Base-by-base conservation (phyloP, 2,113 vertebrate genomes). In the Seriola rivoliana region DNA sequence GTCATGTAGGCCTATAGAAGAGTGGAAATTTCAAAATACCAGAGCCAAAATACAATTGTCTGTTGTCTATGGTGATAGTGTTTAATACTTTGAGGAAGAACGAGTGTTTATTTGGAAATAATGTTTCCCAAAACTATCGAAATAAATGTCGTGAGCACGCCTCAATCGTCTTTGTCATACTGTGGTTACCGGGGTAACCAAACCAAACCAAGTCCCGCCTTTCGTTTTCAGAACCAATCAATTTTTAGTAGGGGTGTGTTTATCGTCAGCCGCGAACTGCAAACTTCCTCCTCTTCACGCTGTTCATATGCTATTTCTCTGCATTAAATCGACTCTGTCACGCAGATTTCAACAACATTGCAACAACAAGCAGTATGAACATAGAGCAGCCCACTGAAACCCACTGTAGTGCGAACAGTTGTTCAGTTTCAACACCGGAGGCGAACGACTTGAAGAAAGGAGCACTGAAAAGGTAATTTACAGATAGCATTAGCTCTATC, bases 291-390 rank as follows among this genome's bases (percentile, higher is more conserved):
- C 11, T 77, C 29, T 14, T 19, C 0, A 21, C 10, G 1, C 6
- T 19, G 5, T 9, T 25, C 1, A 4, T 16, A 4, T 44, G 19
- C 9, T 11, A 4, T 12, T 1, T 63, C 0, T 12, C 11, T 25
- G 2, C 0, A 1, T 8, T 16, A 14, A 54, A n/a, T 4, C 2
- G 16, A 29, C 10, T 5, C 1, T 14, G 64, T 38, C 4, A 5
- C 13, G 8, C 1, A 5, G 5, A 12, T 17, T 50, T 67, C 4
- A 0, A 16, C 1, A 0, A 40, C 1, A 54, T n/a, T 54, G n/a
- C n/a, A n/a, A n/a, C n/a, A n/a, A n/a, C n/a, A 16, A 23, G 1
- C 59, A 87, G 4, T 17, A 94, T 93, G 93, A 85, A 57, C 46
- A 9, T 68, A 2, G 72, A 81, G 3, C 69, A 80, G 40, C 1